Conservation (phyloP, 2,113 vertebrate genomes). For the Protobothrops mucrosquamatus region DNA sequence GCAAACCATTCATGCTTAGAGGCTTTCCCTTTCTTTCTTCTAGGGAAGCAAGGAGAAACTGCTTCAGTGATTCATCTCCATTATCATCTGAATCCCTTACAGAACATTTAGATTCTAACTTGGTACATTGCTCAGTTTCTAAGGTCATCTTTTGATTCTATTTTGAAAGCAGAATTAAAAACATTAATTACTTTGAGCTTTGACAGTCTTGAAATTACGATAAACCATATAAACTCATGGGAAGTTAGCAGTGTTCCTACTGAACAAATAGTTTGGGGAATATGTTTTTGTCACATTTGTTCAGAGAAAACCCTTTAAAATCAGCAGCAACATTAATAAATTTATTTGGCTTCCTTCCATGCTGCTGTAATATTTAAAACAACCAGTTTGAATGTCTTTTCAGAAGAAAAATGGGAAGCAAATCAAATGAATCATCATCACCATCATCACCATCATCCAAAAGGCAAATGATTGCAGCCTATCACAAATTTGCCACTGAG, state of each 20-base stretch:
- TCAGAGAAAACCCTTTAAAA: constrained; percentile 3
- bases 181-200: background rate
- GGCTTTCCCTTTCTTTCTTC: constrained; percentile 76
- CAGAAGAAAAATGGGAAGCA: background rate
- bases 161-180: constrained; percentile 53
- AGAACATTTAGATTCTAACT: constrained; percentile 77
- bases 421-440: background rate
- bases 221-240: background rate
- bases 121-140: constrained; percentile 74
- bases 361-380: background rate
- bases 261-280: constrained; percentile 37
- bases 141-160: constrained; percentile 63
- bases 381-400: background rate
- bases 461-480: background rate
- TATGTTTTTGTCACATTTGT: background rate
- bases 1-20: constrained; percentile 69
- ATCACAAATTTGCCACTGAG: background rate
- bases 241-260: constrained; percentile 4
- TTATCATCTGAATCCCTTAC: constrained; percentile 77
- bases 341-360: background rate
- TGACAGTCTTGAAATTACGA: constrained; percentile 25
- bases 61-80: constrained; percentile 76
- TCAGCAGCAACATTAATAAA: background rate
- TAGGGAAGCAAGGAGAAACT: constrained; percentile 78
- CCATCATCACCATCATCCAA: background rate